A percentile compares a stretch with the other conserved stretches of the same genome.
phyloP scores from a whole-genome alignment of 2,797 vertebrate genomes.

The Uromys caudimaculatus region DNA sequence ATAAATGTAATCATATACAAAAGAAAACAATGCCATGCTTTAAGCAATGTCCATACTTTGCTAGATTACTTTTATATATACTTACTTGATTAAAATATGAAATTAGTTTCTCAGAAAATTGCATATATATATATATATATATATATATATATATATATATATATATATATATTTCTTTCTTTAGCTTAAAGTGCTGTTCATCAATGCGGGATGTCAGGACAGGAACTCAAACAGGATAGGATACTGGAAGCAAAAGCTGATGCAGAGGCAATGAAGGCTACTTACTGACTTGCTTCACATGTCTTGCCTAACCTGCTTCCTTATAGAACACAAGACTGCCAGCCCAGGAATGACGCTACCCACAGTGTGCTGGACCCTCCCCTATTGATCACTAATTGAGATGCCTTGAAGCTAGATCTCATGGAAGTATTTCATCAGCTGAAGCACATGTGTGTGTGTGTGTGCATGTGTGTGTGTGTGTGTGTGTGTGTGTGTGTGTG shows the following conservation, averaged over 20 bases:
- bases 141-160: too few species aligned
- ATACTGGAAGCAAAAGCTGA: not conserved
- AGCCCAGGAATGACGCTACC: not conserved
- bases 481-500: too few species aligned
- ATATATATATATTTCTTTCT: too few species aligned
- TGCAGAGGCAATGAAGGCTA: not conserved
- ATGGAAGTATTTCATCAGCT: not conserved
- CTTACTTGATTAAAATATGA: not conserved
- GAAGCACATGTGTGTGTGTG: not conserved
- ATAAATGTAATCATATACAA: not conserved
- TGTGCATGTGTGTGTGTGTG: not conserved
- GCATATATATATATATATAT: not conserved
- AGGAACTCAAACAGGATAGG: not conserved
- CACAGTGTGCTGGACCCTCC: not conserved
- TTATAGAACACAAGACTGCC: not conserved
- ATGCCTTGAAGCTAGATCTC: not conserved
- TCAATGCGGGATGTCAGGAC: not conserved
- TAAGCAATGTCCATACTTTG: not conserved
- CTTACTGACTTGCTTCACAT: not conserved
- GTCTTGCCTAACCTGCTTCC: not conserved
- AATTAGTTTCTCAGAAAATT: not conserved
- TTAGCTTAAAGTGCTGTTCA: not conserved
- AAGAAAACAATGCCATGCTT: not conserved
- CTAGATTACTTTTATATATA: not conserved
- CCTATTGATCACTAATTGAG: not conserved